These are phyloP conservation scores for Oreochromis grahami DNA, from an alignment of 2,797 vertebrate species.

Conservation along the genomic window DNA sequence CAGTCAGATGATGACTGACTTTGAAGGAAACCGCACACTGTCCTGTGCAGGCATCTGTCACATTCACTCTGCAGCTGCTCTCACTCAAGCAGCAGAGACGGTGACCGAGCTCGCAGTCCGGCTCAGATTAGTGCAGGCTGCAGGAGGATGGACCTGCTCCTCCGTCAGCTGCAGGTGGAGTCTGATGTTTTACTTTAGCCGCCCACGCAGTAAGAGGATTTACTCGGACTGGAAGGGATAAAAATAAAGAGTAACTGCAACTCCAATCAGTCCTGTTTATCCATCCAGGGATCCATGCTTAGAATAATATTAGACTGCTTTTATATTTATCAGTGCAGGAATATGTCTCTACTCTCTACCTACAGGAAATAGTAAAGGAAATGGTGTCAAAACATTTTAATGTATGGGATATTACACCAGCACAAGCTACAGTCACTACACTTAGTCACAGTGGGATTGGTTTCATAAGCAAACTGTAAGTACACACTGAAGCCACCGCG, in stretches of 20 bases:
- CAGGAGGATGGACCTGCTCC: neutral
- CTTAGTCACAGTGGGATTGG: neutral
- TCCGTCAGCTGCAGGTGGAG: slow-evolving; percentile 12
- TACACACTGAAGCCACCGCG: neutral
- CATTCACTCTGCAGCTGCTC: neutral
- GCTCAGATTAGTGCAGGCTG: neutral
- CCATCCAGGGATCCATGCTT: neutral
- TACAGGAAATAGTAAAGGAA: neutral
- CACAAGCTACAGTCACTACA: neutral
- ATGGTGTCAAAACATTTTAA: neutral
- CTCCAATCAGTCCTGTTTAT: neutral
- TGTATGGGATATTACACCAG: neutral
- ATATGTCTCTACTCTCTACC: neutral
- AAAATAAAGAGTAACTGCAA: slow-evolving; percentile 22
- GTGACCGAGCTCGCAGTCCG: neutral
- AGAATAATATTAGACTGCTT: neutral
- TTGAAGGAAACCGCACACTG: neutral
- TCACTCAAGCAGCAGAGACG: neutral
- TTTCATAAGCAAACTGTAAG: neutral
- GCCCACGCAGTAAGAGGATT: slow-evolving; percentile 52
- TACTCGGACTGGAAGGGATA: slow-evolving; percentile 21
- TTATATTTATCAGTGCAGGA: too few relatives aligned
- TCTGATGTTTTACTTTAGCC: slow-evolving; percentile 48
- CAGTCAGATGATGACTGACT: neutral
- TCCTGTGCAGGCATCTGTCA: neutral